Evolutionary conservation across 2,113 vertebrate genomes (phyloP).

Genomic region (Tenrec ecaudatus): DNA sequence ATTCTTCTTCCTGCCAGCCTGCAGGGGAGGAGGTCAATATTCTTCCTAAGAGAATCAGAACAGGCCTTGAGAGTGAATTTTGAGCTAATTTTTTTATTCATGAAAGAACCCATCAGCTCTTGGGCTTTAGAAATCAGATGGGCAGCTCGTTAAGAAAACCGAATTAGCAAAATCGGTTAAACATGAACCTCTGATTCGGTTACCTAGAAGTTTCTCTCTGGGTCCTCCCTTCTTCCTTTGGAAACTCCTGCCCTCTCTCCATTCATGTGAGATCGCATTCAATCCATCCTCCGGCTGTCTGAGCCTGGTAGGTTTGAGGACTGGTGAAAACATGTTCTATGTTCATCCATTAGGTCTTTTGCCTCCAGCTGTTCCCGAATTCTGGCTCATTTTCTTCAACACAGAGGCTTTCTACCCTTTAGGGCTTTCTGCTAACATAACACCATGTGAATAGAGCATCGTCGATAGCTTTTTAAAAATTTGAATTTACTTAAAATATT

Average conservation of each 20-base stretch:
- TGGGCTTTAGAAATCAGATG: slow-evolving; percentile 70
- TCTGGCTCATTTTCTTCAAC: slow-evolving; percentile 70
- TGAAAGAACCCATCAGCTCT: slow-evolving; percentile 57
- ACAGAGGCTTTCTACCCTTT: slow-evolving; percentile 61
- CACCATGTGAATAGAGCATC: slow-evolving; percentile 52
- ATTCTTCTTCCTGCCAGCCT: background rate
- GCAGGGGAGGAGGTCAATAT: background rate
- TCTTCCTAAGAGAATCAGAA: slow-evolving; percentile 54
- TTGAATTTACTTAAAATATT: slow-evolving; percentile 58
- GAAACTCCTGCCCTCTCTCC: slow-evolving; percentile 47
- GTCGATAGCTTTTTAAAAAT: slow-evolving; percentile 66
- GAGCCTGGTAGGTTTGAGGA: slow-evolving; percentile 65
- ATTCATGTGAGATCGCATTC: slow-evolving; percentile 78
- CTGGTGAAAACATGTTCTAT: slow-evolving; percentile 60
- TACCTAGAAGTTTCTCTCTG: slow-evolving; percentile 77
- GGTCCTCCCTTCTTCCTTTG: slow-evolving; percentile 59
- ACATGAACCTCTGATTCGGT: slow-evolving; percentile 68
- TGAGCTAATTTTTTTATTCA: slow-evolving; percentile 1
- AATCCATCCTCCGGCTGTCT: slow-evolving; percentile 62
- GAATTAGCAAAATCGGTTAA: slow-evolving; percentile 70
- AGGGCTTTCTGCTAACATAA: slow-evolving; percentile 68
- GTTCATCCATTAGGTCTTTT: slow-evolving; percentile 66
- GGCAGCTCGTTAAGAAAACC: slow-evolving; percentile 74
- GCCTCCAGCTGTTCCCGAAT: slow-evolving; percentile 68
- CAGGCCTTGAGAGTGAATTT: background rate